These are phyloP conservation scores for Mormoops blainvillei DNA, from an alignment of 2,113 vertebrate species.

Conservation along the genomic window DNA sequence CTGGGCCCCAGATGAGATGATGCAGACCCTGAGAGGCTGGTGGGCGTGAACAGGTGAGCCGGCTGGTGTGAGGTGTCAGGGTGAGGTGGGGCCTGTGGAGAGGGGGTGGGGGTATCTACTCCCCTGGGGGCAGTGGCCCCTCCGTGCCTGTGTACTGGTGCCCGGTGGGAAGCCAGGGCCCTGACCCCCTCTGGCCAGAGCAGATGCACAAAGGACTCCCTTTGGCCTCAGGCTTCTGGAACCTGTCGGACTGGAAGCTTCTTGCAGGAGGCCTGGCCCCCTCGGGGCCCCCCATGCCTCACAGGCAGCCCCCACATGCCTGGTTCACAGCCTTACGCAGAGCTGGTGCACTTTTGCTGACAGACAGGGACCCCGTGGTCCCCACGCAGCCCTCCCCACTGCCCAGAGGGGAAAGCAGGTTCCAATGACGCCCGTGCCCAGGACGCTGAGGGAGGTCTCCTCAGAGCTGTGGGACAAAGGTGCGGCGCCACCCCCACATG, in stretches of 20 bases:
- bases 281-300: neutral
- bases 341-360: neutral
- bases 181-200: neutral
- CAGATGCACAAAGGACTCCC: fast-evolving
- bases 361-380: neutral
- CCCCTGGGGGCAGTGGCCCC: neutral
- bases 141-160: fast-evolving
- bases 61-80: neutral
- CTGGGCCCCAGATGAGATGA: fast-evolving
- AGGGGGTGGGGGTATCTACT: fast-evolving
- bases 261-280: neutral
- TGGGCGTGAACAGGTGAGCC: fast-evolving
- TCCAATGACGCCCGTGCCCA: neutral
- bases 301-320: neutral
- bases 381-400: neutral
- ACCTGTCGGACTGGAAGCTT: fast-evolving
- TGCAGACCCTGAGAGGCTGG: neutral
- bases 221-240: fast-evolving
- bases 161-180: fast-evolving
- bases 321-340: neutral
- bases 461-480: neutral
- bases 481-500: neutral
- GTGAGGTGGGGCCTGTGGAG: neutral
- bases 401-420: too few species aligned
- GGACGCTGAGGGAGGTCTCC: neutral